A percentile compares a stretch with the other conserved stretches of the same genome.
These are phyloP conservation scores for Timema podura DNA, from an alignment of 2,888 invertebrate species.

Conservation along the genomic window DNA sequence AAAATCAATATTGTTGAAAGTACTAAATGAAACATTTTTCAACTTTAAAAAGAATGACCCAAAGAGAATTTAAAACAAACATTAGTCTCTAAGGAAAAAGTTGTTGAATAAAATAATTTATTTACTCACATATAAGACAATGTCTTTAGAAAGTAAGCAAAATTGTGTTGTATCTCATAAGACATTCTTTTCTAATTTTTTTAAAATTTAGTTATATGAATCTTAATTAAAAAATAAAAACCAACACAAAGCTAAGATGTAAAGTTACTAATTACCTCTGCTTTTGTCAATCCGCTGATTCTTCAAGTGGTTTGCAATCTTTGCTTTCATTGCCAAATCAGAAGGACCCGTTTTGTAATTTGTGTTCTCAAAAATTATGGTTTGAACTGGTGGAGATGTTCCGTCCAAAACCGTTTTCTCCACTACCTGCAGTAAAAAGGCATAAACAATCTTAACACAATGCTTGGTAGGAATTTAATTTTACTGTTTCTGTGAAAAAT, in stretches of 20 bases:
- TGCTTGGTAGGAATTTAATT: too few relatives aligned
- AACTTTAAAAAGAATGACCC: neutral
- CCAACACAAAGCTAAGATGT: neutral
- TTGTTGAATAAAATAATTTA: too few relatives aligned
- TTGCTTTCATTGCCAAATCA: slow-evolving; percentile 57
- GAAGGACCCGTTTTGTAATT: slow-evolving; percentile 62
- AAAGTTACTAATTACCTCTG: slow-evolving; percentile 31
- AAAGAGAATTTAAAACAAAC: neutral
- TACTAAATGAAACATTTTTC: neutral
- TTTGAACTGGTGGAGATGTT: slow-evolving; percentile 75
- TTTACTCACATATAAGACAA: too few relatives aligned
- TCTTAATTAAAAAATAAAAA: neutral
- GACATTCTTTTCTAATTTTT: too few relatives aligned
- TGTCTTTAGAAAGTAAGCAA: too few relatives aligned
- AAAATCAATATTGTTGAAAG: neutral
- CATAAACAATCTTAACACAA: too few relatives aligned
- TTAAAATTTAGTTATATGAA: too few relatives aligned
- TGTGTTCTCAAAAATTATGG: slow-evolving; percentile 88
- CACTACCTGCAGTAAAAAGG: slow-evolving; percentile 36
- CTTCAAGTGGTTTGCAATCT: slow-evolving; percentile 51
- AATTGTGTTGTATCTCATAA: too few relatives aligned
- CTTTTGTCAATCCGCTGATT: slow-evolving; percentile 36
- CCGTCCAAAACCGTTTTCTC: slow-evolving; percentile 66
- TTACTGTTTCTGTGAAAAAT: too few relatives aligned
- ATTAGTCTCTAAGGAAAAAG: neutral